Evolutionary conservation across 2,888 invertebrate species (phyloP), one percentile per base, ranked within the genome.

Genomic region (Dicycla oo): DNA sequence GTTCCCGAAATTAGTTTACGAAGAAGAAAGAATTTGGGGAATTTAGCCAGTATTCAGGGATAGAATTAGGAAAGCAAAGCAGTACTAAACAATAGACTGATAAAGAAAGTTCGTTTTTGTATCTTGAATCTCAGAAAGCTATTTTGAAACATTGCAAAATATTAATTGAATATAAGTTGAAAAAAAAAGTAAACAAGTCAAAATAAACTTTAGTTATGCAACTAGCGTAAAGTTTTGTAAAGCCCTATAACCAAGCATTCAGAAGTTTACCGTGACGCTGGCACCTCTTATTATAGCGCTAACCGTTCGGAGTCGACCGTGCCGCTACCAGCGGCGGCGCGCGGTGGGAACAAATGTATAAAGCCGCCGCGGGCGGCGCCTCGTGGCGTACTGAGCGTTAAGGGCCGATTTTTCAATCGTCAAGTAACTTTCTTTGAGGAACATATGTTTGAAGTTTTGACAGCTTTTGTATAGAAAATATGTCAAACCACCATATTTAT

Each of bases 181-280:
- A 30, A 49, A 58, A 20, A 34, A 34, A 61, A 43, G 40, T 23
- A 23, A 43, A 38, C 11, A 45, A 30, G 18, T 51, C 34, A 40
- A 78, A 43, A 69, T 45, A 75, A 45, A 72, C 40, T 30, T 78
- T 51, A 80, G 73, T 73, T 80, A 80, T 80, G 80, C 80, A 82
- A 78, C 80, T 69, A 78, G 80, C 26, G 66, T 69, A 81, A 7
- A 63, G 49, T 54, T 47, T 58, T 71, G 69, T 70, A 65, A 56
- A 74, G 71, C 64, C 51, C 15, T 62, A 57, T 56, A 47, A 66
- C 26, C 20, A 64, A 40, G n/a, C 11, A 65, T 81, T 72, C 78
- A 67, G 61, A 72, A 79, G 61, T 68, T 79, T 68, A 73, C 13
- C 26, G 58, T 56, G 58, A 54, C 11, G 11, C 10, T 23, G 2